A percentile compares a stretch with the other conserved stretches of the same genome.
Evolutionary conservation across 2,113 vertebrate species (phyloP).

Genomic region (Passer domesticus): DNA sequence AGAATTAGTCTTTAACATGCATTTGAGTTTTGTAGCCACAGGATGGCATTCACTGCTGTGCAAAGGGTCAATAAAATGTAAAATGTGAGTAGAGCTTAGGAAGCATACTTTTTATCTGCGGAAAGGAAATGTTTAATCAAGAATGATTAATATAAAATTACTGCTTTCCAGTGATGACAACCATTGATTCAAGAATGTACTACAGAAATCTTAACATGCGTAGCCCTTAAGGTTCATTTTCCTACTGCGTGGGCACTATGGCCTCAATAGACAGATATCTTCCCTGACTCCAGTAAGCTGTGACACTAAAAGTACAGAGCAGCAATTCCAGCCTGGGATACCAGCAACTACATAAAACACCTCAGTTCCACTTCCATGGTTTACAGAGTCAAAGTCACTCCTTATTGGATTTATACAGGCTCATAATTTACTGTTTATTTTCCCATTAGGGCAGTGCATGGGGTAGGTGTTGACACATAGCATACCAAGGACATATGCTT

Average conservation of each 20-base stretch:
- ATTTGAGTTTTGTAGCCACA: constrained; percentile 41
- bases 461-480: not conserved
- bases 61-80: constrained; percentile 14
- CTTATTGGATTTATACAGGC: not conserved
- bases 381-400: not conserved
- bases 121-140: not conserved
- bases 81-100: not conserved
- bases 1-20: not conserved
- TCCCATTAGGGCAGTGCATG: not conserved
- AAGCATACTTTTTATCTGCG: not conserved
- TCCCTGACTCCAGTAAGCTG: not conserved
- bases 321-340: not conserved
- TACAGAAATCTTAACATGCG: not conserved
- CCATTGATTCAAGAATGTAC: not conserved
- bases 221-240: not conserved
- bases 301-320: not conserved
- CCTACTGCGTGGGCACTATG: not conserved
- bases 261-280: not conserved
- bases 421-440: constrained; percentile 44
- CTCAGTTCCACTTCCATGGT: not conserved
- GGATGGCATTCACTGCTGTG: constrained; percentile 51
- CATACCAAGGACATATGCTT: not conserved
- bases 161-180: not conserved
- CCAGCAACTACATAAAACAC: not conserved
- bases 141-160: not conserved